Conservation (phyloP, 1,140 invertebrate species). For the Batillaria attramentaria region DNA sequence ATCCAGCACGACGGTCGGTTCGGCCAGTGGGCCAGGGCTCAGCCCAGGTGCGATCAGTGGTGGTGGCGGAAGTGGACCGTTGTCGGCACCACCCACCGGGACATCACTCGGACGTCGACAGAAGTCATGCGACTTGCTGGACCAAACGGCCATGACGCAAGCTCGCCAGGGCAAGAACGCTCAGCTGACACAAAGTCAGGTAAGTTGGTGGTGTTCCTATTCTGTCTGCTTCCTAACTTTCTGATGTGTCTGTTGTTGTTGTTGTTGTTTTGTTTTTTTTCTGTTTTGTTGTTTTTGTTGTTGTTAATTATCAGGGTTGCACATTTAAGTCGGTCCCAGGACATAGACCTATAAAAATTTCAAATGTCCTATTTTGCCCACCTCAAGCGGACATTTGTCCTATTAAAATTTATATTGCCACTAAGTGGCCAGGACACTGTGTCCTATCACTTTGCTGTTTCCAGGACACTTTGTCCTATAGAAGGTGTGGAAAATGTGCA, state of each 20-base stretch:
- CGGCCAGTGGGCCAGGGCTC: slow-evolving; percentile 36
- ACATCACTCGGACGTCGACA: slow-evolving; percentile 75
- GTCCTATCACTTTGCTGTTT: too few species aligned
- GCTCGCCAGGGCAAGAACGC: slow-evolving; percentile 63
- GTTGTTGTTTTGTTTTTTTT: background rate
- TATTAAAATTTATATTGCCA: too few species aligned
- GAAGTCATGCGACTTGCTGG: slow-evolving; percentile 93
- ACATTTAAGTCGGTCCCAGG: too few species aligned
- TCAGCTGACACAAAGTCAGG: slow-evolving; percentile 56
- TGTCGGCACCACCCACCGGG: slow-evolving; percentile 38
- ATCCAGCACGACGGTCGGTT: slow-evolving; percentile 36
- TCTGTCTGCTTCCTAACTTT: background rate
- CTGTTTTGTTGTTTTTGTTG: background rate
- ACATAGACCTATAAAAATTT: too few species aligned
- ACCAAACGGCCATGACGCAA: slow-evolving; percentile 81
- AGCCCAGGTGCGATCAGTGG: slow-evolving; percentile 36
- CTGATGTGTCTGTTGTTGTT: background rate
- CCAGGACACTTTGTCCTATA: too few species aligned
- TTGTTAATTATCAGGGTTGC: too few species aligned
- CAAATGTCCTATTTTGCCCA: too few species aligned
- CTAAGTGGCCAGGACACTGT: too few species aligned
- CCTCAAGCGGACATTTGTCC: too few species aligned
- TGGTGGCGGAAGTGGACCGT: background rate
- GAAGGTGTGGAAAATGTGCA: too few species aligned
- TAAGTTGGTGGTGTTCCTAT: slow-evolving; percentile 19